Base-by-base conservation (phyloP, 1,140 invertebrate genomes). In the Cherax quadricarinatus region DNA sequence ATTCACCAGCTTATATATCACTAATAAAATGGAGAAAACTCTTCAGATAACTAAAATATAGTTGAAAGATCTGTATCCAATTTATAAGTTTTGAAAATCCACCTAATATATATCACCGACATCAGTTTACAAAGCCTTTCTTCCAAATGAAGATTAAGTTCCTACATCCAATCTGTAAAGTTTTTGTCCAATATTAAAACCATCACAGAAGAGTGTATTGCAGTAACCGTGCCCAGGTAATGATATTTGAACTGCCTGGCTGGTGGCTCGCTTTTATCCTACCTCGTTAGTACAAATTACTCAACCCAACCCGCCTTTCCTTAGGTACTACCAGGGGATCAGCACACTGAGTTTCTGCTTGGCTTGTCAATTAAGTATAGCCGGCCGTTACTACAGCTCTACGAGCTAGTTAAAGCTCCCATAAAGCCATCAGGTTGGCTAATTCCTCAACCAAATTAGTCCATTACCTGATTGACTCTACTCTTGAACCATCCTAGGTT, bases 401-500 rank as follows among this genome's bases (percentile, higher is more conserved):
- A 79, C 30, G 53, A 21, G 87, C 78, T 30, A 48, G 41, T 24
- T 14, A 49, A 73, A 83, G 48, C 10, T 62, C 62, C 80, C 79
- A 48, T 51, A 62, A 60, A 66, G 14, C 79, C 78, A 21, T 89
- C 80, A 70, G 57, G 18, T 9, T 30, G 62, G 57, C 41, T 81
- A 81, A 70, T 49, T 82, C 80, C 62, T 73, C 21, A n/a, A 83
- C 41, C 24, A 70, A 89, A 89, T 73, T 88, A 80, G 86, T 80
- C 78, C 86, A 88, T 88, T 79, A 79, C 78, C 30, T 88, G 86
- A 88, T 79, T 79, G 78, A 79, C 73, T 10, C 21, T 16, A 48
- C 62, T 12, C 62, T 66, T 66, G 62, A 18, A 18, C 62, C 21
- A 9, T 57, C 14, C 53, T 57, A 10, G 9, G 9, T 9, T 9